A percentile compares a stretch with the other conserved stretches of the same genome.
These are phyloP conservation scores for Saguinus imperator DNA, from an alignment of 2,113 vertebrate species.

Conservation along the genomic window DNA sequence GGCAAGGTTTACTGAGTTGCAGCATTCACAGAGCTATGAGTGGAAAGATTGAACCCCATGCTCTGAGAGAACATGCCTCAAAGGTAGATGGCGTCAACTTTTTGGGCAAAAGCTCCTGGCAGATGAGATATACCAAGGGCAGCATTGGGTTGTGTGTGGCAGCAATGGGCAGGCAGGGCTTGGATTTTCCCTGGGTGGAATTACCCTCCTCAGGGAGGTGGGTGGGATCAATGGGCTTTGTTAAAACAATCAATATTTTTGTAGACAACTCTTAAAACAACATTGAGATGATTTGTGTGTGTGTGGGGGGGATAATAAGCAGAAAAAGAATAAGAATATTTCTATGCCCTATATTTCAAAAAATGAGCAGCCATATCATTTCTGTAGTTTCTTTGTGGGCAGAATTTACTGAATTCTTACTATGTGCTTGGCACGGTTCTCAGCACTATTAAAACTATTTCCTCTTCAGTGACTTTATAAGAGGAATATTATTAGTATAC, in stretches of 20 bases:
- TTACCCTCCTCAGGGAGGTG: not conserved
- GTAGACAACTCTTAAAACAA: not conserved
- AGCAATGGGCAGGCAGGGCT: not conserved
- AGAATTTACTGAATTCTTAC: not conserved
- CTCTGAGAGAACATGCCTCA: not conserved
- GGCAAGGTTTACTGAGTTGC: not conserved
- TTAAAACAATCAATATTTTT: not conserved
- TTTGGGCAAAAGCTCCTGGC: not conserved
- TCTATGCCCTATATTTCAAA: not conserved
- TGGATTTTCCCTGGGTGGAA: not conserved
- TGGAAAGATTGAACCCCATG: not conserved
- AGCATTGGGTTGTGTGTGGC: not conserved
- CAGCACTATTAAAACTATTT: not conserved
- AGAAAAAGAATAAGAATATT: not conserved
- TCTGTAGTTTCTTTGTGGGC: not conserved
- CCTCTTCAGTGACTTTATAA: not conserved
- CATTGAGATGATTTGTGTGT: not conserved
- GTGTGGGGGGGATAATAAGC: not conserved
- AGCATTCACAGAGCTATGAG: not conserved
- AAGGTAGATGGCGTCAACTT: not conserved
- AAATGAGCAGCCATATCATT: not conserved
- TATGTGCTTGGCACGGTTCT: not conserved
- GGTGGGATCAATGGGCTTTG: not conserved
- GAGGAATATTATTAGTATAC: not conserved
- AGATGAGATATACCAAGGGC: not conserved